Evolutionary conservation across 2,888 invertebrate species (phyloP).

Genomic region (Dorcus parallelipipedus): DNA sequence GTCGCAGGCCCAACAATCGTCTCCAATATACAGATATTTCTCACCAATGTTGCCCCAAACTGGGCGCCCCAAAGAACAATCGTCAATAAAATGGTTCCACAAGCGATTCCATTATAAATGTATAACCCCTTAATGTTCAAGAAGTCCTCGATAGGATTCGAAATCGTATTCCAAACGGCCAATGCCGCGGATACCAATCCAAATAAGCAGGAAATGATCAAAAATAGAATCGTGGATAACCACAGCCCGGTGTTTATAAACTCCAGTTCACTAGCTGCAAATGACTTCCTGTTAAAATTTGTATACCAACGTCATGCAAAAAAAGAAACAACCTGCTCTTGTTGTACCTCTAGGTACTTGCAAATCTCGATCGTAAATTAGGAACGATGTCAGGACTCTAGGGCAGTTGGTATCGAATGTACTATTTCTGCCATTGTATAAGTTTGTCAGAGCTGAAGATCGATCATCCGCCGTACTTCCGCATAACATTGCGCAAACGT

Average conservation of each 20-base stretch:
- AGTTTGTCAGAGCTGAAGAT: constrained; percentile 32
- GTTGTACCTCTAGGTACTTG: background rate
- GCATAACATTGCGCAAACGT: constrained; percentile 48
- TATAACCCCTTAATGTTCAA: constrained; percentile 59
- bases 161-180: constrained; percentile 57
- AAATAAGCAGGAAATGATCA: constrained; percentile 52
- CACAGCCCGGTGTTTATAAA: constrained; percentile 52
- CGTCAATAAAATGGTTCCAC: constrained; percentile 34
- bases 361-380: background rate
- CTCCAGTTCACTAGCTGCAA: constrained; percentile 22
- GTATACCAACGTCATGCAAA: background rate
- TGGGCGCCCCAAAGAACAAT: constrained; percentile 47
- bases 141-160: constrained; percentile 58
- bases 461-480: constrained; percentile 32
- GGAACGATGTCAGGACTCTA: constrained; percentile 2
- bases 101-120: constrained; percentile 57
- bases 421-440: constrained; percentile 31
- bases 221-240: constrained; percentile 55
- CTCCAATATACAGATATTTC: constrained; percentile 45
- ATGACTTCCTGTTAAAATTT: constrained; percentile 9
- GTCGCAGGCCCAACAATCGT: constrained; percentile 38
- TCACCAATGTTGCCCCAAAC: constrained; percentile 37
- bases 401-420: constrained; percentile 16
- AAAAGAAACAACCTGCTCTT: background rate
- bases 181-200: constrained; percentile 51